Conservation (phyloP, 2,113 vertebrate genomes). For the Globicephala melas region DNA sequence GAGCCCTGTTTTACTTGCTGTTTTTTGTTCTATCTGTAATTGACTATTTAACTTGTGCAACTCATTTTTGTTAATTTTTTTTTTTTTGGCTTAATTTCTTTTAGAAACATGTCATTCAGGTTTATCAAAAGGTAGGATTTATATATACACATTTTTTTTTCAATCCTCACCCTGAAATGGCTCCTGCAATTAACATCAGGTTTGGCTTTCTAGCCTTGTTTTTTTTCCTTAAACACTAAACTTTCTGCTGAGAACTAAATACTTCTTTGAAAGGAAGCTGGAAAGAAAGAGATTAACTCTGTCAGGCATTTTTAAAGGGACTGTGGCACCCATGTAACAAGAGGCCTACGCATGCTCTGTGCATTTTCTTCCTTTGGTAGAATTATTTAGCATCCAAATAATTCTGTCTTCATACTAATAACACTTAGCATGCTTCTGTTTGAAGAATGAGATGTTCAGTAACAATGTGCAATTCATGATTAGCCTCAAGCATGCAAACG, state of each 20-base stretch:
- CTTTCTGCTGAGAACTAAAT: slow-evolving; percentile 89
- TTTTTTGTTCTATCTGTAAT: slow-evolving; percentile 63
- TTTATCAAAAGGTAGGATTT: slow-evolving; percentile 99
- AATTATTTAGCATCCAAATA: slow-evolving; percentile 79
- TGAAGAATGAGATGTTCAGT: slow-evolving; percentile 81
- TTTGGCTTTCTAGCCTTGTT: slow-evolving; percentile 86
- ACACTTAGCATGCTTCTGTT: slow-evolving; percentile 86
- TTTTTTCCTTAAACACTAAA: slow-evolving; percentile 86
- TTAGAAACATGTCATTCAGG: slow-evolving; percentile 99
- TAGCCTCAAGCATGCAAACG: slow-evolving; percentile 68
- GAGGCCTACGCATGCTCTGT: slow-evolving; percentile 85
- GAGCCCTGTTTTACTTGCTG: slow-evolving; percentile 62
- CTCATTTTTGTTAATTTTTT: slow-evolving; percentile 81
- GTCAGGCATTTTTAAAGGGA: slow-evolving; percentile 76
- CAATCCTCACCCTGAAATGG: slow-evolving; percentile 78
- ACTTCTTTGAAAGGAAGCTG: slow-evolving; percentile 78
- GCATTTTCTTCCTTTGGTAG: slow-evolving; percentile 81
- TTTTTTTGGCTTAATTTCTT: slow-evolving; percentile 91
- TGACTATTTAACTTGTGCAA: slow-evolving; percentile 80
- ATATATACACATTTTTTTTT: slow-evolving; percentile 77
- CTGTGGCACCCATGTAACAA: slow-evolving; percentile 75
- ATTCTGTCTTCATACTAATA: slow-evolving; percentile 87
- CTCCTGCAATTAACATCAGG: slow-evolving; percentile 87
- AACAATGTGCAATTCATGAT: slow-evolving; percentile 61
- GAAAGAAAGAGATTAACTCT: slow-evolving; percentile 80